A percentile compares a stretch with the other conserved stretches of the same genome.
Conservation (phyloP, 2,888 invertebrate genomes). For the Aleiodes alternator region DNA sequence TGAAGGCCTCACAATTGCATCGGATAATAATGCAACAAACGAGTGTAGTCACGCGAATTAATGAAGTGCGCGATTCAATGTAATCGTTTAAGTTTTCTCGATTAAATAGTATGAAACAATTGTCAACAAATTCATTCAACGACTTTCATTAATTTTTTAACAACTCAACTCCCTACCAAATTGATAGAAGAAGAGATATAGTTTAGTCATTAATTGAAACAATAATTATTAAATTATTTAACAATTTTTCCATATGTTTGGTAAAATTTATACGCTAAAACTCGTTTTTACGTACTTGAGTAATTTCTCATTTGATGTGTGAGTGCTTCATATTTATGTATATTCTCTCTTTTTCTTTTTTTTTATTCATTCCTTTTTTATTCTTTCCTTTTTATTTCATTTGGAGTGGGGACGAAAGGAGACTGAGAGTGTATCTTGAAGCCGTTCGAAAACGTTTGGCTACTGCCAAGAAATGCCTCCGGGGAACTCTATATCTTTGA, state of each 20-base stretch:
- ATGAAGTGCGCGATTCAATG: slow-evolving; percentile 16
- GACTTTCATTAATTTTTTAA: no score
- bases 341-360: slow-evolving; percentile 9
- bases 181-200: no score
- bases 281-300: neutral
- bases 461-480: slow-evolving; percentile 47
- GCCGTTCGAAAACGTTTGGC: slow-evolving; percentile 40
- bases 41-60: slow-evolving; percentile 21
- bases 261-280: neutral
- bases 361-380: neutral
- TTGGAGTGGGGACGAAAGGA: slow-evolving; percentile 55
- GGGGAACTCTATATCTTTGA: slow-evolving; percentile 51
- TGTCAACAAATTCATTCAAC: no score
- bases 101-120: no score
- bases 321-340: slow-evolving; percentile 18
- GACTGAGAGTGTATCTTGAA: slow-evolving; percentile 33
- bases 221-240: no score
- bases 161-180: no score
- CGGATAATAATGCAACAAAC: slow-evolving; percentile 26
- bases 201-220: no score
- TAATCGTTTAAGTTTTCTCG: neutral
- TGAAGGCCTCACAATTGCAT: slow-evolving; percentile 18
- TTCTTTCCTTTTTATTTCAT: slow-evolving; percentile 33
- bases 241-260: neutral
- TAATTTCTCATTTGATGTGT: slow-evolving; percentile 18